Conservation (phyloP, 2,888 invertebrate genomes). For the Drosophila multiciliata region DNA sequence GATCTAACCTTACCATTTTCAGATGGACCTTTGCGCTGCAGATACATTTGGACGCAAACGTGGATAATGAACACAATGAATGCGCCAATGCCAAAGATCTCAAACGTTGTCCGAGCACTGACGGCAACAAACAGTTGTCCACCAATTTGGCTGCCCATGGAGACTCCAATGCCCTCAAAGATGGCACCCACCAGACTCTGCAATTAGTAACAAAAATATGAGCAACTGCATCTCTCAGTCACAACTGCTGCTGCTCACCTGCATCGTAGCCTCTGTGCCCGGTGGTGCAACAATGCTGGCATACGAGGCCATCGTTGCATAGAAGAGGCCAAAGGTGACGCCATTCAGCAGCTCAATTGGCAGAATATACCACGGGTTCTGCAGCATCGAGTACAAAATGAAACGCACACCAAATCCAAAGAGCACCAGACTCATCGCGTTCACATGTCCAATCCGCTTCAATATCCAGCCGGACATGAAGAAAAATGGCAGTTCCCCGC, state of each 20-base stretch:
- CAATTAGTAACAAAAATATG: not conserved
- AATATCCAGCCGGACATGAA: constrained; percentile 92
- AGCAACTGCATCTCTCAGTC: not conserved
- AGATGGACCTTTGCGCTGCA: constrained; percentile 71
- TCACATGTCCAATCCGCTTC: constrained; percentile 91
- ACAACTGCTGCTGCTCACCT: constrained; percentile 85
- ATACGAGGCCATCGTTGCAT: constrained; percentile 95
- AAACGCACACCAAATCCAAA: constrained; percentile 92
- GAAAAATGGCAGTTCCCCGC: constrained; percentile 94
- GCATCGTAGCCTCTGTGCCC: constrained; percentile 94
- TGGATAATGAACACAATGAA: constrained; percentile 88
- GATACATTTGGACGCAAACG: constrained; percentile 86
- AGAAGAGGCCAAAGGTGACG: constrained; percentile 94
- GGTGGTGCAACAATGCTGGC: constrained; percentile 93
- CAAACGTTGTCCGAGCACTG: constrained; percentile 89
- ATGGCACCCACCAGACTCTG: constrained; percentile 94
- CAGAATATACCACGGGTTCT: constrained; percentile 93
- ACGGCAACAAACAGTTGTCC: constrained; percentile 89
- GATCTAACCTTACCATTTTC: constrained; percentile 77
- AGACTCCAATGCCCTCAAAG: constrained; percentile 94
- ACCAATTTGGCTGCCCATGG: constrained; percentile 92
- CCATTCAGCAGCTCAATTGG: constrained; percentile 95
- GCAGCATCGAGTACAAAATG: constrained; percentile 91
- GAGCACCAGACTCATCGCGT: constrained; percentile 93
- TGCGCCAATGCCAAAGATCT: constrained; percentile 89